Conservation (phyloP, 23 tunicate species). For the Phallusia fumigata region DNA sequence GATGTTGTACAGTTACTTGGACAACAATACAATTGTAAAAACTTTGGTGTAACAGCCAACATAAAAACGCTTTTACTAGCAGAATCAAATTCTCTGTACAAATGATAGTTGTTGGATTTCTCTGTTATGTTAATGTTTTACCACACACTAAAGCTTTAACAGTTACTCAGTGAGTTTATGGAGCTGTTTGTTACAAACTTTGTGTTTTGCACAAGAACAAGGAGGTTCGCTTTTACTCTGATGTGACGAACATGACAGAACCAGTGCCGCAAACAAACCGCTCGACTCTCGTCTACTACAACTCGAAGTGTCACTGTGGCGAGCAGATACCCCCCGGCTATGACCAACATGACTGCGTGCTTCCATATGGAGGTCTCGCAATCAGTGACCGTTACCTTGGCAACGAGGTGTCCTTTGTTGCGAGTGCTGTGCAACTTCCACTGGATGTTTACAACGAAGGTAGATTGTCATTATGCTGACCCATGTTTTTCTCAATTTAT, state of each 20-base stretch:
- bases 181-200: too few species aligned
- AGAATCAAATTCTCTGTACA: too few species aligned
- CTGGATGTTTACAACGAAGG: constrained; percentile 73
- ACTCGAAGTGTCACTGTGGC: constrained; percentile 58
- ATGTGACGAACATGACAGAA: not conserved
- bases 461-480: not conserved
- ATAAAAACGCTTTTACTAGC: too few species aligned
- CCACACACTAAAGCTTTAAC: too few species aligned
- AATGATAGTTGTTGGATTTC: not conserved
- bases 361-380: constrained; percentile 14
- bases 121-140: too few species aligned
- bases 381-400: constrained; percentile 25
- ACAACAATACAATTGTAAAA: too few species aligned
- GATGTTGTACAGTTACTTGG: too few species aligned
- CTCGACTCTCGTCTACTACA: constrained; percentile 36
- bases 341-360: constrained; percentile 31
- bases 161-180: not conserved
- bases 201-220: not conserved
- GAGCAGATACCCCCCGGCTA: constrained; percentile 26
- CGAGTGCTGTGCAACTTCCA: constrained; percentile 71
- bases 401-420: constrained; percentile 18
- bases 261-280: not conserved
- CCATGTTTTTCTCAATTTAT: too few species aligned
- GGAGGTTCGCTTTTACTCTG: constrained; percentile 26
- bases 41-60: too few species aligned